These are phyloP conservation scores for Drosophila quadrilineata DNA, from an alignment of 1,140 invertebrate species.

Conservation along the genomic window DNA sequence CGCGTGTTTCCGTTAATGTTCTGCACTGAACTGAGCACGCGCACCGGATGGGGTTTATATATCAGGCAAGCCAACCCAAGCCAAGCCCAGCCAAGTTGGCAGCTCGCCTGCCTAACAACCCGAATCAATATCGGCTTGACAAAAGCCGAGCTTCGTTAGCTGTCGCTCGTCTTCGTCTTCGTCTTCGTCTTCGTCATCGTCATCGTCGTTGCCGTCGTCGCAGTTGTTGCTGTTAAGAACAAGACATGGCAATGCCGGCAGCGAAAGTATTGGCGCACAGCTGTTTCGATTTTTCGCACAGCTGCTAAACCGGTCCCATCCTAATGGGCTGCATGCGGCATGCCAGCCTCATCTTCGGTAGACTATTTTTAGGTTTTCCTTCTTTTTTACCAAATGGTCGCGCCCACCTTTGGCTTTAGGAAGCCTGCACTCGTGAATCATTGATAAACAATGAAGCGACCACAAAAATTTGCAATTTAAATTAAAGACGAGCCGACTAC, in stretches of 20 bases:
- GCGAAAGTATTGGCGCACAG: constrained; percentile 62
- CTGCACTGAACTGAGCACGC: constrained; percentile 73
- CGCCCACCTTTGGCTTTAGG: constrained; percentile 13
- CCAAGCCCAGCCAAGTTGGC: neutral
- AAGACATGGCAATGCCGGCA: constrained; percentile 51
- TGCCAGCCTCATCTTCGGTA: neutral
- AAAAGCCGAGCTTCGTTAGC: constrained; percentile 24
- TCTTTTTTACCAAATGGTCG: constrained; percentile 6
- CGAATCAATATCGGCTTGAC: neutral
- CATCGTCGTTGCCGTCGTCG: constrained; percentile 10
- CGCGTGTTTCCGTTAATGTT: constrained; percentile 67
- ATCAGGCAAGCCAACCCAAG: constrained; percentile 41
- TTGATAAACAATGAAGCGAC: constrained; percentile 6
- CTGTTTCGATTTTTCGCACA: constrained; percentile 47
- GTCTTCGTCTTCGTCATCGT: too few species aligned
- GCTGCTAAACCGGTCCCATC: constrained; percentile 61
- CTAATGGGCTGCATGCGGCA: neutral
- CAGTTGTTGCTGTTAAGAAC: constrained; percentile 54
- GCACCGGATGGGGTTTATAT: constrained; percentile 70
- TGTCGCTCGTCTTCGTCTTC: too few species aligned
- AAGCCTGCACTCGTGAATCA: constrained; percentile 31
- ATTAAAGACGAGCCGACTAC: too few species aligned
- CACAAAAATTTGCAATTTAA: neutral
- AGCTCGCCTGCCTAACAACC: neutral
- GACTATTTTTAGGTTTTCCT: constrained; percentile 31